Evolutionary conservation across 2,797 vertebrate genomes (phyloP).

Genomic region (Hybognathus amarus): DNA sequence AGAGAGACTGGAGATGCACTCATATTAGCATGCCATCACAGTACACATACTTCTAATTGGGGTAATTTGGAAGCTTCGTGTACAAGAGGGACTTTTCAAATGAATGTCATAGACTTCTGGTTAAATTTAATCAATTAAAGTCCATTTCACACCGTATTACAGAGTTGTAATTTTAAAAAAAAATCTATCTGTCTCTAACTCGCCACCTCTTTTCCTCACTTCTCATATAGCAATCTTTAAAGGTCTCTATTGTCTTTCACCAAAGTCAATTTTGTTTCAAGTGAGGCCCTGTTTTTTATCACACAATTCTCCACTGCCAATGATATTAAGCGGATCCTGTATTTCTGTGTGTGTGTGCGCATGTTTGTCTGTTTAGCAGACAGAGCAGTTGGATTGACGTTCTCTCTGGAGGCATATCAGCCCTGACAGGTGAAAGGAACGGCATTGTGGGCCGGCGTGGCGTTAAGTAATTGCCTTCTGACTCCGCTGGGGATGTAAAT

Average conservation of each 20-base stretch:
- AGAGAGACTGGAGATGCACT: slow-evolving; percentile 57
- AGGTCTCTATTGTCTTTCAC: slow-evolving; percentile 39
- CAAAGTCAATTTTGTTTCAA: slow-evolving; percentile 59
- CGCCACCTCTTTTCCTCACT: slow-evolving; percentile 59
- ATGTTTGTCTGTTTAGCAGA: slow-evolving; percentile 23
- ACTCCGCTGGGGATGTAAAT: slow-evolving; percentile 50
- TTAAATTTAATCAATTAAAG: slow-evolving; percentile 61
- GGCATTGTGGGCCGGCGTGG: slow-evolving; percentile 38
- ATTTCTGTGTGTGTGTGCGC: slow-evolving; percentile 25
- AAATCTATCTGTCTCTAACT: slow-evolving; percentile 59
- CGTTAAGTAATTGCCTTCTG: slow-evolving; percentile 56
- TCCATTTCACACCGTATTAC: slow-evolving; percentile 42
- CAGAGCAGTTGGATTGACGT: slow-evolving; percentile 44
- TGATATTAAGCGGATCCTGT: slow-evolving; percentile 36
- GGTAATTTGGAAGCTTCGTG: slow-evolving; percentile 69
- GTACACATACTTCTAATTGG: slow-evolving; percentile 67
- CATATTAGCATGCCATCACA: slow-evolving; percentile 71
- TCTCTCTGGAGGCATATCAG: slow-evolving; percentile 39
- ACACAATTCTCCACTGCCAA: slow-evolving; percentile 44
- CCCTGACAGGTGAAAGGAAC: slow-evolving; percentile 40
- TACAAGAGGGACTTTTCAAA: slow-evolving; percentile 55
- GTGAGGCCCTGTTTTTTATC: slow-evolving; percentile 53
- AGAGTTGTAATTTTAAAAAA: slow-evolving; percentile 45
- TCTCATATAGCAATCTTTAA: slow-evolving; percentile 44
- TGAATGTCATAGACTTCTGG: slow-evolving; percentile 58